These are phyloP conservation scores for Drosophila neotestacea DNA, from an alignment of 2,888 invertebrate genomes.

Conservation along the genomic window DNA sequence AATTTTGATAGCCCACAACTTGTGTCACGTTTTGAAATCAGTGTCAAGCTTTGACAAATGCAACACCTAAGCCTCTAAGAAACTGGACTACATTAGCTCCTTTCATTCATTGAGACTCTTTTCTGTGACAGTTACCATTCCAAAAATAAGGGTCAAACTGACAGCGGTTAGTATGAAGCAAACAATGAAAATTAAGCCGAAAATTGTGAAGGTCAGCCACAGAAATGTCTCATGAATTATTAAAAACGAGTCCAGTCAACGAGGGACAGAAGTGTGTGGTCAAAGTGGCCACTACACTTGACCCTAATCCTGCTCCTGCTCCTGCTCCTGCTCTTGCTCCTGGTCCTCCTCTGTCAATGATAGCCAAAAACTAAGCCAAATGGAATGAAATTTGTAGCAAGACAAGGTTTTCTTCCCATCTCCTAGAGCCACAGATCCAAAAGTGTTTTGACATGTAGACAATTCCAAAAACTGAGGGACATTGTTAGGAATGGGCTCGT, in stretches of 20 bases:
- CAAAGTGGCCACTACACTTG: conserved; percentile 52
- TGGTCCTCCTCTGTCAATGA: conserved; percentile 38
- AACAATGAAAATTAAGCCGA: conserved; percentile 60
- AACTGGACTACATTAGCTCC: not conserved
- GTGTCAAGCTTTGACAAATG: conserved; percentile 39
- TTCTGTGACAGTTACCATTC: conserved; percentile 1
- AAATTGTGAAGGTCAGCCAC: conserved; percentile 74
- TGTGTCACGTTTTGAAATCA: conserved; percentile 47
- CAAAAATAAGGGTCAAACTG: not conserved
- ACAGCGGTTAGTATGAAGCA: conserved; percentile 24
- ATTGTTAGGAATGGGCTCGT: conserved; percentile 25
- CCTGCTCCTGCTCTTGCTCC: conserved; percentile 33
- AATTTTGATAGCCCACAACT: conserved; percentile 11
- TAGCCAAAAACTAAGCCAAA: conserved; percentile 72
- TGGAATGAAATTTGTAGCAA: conserved; percentile 54
- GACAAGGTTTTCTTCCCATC: conserved; percentile 1
- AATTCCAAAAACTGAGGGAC: conserved; percentile 22
- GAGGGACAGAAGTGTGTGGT: conserved; percentile 29
- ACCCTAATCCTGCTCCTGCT: conserved; percentile 67
- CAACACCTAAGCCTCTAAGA: conserved; percentile 20
- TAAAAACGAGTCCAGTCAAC: conserved; percentile 56
- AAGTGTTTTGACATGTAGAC: conserved; percentile 63
- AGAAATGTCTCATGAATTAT: conserved; percentile 73
- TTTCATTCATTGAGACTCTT: not conserved
- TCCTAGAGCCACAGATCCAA: conserved; percentile 43